Conservation (phyloP, 2,797 vertebrate species). For the Urosaurus nigricauda region DNA sequence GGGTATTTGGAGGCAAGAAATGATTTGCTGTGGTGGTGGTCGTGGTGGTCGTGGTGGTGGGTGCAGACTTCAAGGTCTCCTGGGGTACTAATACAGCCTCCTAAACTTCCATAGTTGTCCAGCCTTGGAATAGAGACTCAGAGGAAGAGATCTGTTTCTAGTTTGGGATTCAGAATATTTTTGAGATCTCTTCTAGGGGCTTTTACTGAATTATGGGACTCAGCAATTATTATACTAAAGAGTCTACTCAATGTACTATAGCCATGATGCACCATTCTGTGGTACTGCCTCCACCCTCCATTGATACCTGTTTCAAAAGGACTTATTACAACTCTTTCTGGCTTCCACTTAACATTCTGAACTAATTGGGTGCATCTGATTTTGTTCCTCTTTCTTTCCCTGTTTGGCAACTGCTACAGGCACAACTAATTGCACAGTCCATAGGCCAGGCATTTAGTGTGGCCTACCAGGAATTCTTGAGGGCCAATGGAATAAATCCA, state of each 20-base stretch:
- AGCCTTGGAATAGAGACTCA: no score
- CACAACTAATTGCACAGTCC: constrained; percentile 94
- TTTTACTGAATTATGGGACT: not conserved
- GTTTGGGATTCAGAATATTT: not conserved
- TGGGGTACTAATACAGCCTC: no score
- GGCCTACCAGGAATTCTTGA: constrained; percentile 95
- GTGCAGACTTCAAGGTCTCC: not conserved
- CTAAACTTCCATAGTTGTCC: no score
- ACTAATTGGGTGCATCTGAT: constrained; percentile 15
- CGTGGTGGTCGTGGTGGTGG: no score
- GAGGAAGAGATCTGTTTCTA: not conserved
- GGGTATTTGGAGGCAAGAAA: no score
- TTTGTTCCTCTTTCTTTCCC: not conserved
- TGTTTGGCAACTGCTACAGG: constrained; percentile 76
- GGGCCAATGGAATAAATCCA: constrained; percentile 95
- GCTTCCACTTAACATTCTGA: not conserved
- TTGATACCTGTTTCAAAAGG: not conserved
- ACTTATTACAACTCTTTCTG: not conserved
- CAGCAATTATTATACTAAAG: not conserved
- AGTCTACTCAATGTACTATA: not conserved
- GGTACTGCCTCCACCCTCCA: not conserved
- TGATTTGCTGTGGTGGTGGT: no score
- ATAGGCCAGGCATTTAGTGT: constrained; percentile 97
- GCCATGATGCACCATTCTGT: not conserved
- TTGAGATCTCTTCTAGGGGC: not conserved